Percentiles rank a stretch among this genome's conserved stretches.
phyloP scores from a whole-genome alignment of 2,113 vertebrate species.

The Hypocryptadius cinnamomeus region DNA sequence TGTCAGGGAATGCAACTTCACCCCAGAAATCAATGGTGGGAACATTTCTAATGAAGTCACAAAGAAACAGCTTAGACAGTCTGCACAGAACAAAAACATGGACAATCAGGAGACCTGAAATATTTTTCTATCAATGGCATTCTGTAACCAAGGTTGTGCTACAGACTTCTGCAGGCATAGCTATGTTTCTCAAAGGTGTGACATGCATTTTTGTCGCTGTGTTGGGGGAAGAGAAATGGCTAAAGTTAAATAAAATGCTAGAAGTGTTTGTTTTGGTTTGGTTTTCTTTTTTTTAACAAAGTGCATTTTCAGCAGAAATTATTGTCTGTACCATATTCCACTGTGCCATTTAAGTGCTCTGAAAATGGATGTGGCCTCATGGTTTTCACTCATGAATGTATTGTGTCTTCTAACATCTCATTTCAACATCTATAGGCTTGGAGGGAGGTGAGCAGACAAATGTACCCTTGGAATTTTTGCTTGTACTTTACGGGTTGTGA shows the following conservation, averaged over 20 bases:
- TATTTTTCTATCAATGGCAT: background rate
- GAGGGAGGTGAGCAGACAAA: background rate
- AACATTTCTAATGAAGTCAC: background rate
- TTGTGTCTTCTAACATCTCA: background rate
- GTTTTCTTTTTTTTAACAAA: background rate
- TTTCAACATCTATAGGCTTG: background rate
- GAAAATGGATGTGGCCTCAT: background rate
- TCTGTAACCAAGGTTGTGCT: background rate
- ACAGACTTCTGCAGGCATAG: background rate
- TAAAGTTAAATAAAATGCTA: background rate
- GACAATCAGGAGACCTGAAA: background rate
- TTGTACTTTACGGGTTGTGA: background rate
- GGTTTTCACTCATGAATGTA: background rate
- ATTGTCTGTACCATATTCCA: background rate
- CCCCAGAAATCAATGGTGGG: background rate
- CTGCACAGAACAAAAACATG: background rate
- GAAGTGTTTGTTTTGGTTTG: no score
- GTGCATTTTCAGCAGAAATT: background rate
- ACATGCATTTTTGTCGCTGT: background rate
- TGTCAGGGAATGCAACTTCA: background rate
- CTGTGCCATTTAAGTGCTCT: background rate
- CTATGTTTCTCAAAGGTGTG: background rate
- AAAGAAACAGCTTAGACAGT: background rate
- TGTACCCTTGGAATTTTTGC: background rate
- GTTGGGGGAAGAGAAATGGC: background rate